Percentiles rank a stretch among this genome's conserved stretches.
phyloP scores from a whole-genome alignment of 2,113 vertebrate genomes.

The Jaculus jaculus region DNA sequence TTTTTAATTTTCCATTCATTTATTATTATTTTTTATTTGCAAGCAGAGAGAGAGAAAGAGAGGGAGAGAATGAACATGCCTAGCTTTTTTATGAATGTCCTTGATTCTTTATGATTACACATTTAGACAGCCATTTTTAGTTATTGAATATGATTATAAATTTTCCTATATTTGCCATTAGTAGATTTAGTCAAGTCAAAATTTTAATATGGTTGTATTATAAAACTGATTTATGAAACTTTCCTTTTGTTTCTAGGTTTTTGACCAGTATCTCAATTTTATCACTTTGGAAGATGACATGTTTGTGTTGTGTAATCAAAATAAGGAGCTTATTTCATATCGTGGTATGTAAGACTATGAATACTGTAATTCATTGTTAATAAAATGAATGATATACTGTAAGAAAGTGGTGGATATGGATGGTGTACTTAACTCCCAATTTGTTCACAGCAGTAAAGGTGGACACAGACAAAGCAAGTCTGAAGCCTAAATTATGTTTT shows the following conservation, averaged over 20 bases:
- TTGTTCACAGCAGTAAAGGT: neutral
- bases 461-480: neutral
- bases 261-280: slow-evolving; percentile 99
- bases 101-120: neutral
- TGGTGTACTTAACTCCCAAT: neutral
- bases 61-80: too few relatives aligned
- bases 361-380: slow-evolving; percentile 14
- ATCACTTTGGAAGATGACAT: slow-evolving; percentile 99
- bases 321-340: slow-evolving; percentile 97
- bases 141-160: slow-evolving; percentile 20
- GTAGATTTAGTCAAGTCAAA: slow-evolving; percentile 36
- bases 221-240: slow-evolving; percentile 49
- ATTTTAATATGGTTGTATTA: neutral
- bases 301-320: slow-evolving; percentile 97
- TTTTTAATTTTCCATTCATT: too few relatives aligned
- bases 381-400: neutral
- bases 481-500: slow-evolving; percentile 30
- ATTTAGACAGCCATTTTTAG: neutral
- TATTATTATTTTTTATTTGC: too few relatives aligned
- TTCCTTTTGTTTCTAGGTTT: slow-evolving; percentile 89
- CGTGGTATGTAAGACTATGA: slow-evolving; percentile 88
- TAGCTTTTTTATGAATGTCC: neutral
- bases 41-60: too few relatives aligned
- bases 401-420: slow-evolving; percentile 10
- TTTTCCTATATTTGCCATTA: slow-evolving; percentile 12